Base-by-base conservation (phyloP, 2,888 invertebrate genomes). In the Rhyacophila evoluta region DNA sequence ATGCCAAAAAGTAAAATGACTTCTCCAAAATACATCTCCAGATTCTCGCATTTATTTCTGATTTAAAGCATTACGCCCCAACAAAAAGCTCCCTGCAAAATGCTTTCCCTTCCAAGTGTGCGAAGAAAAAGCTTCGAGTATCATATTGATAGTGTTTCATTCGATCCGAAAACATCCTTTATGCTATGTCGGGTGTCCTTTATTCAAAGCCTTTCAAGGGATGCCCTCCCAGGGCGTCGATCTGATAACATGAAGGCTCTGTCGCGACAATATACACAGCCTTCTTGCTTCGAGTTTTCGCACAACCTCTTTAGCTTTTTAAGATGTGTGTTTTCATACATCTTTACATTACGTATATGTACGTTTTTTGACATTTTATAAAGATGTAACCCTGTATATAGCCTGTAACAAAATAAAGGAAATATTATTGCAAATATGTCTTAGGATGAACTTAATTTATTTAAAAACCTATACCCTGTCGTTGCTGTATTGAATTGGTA, bases 41-140 rank as follows among this genome's bases (percentile, higher is more conserved):
- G 55, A 25, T 55, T 55, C 19, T 55, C 55, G 19, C 55, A 25
- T 55, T 12, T 55, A 55, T 55, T 55, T 55, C 55, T 55, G 55
- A 55, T 55, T 55, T 55, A 88, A 87, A 88, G 87, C 88, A 87
- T 88, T 88, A 87, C 87, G 85, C 85, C 83, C 85, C 86, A 85
- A 86, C 86, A 86, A 86, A 86, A 87, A 85, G 85, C 86, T 84
- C 85, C 83, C 84, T 85, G 85, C 86, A 88, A 87, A 89, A 89
- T 88, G 87, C 88, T 89, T 89, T 88, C 87, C 86, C 84, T 85
- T 85, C 87, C 87, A 88, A 87, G 55, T 55, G 19, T 55, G 25
- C 68, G 11, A 27, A 67, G 74, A 36, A 33, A 72, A 68, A 72
- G 55, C 75, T 74, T 74, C 71, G 29, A 74, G 76, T 74, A 79